Evolutionary conservation across 2,113 vertebrate genomes (phyloP).

Genomic region (Asarcornis scutulata): DNA sequence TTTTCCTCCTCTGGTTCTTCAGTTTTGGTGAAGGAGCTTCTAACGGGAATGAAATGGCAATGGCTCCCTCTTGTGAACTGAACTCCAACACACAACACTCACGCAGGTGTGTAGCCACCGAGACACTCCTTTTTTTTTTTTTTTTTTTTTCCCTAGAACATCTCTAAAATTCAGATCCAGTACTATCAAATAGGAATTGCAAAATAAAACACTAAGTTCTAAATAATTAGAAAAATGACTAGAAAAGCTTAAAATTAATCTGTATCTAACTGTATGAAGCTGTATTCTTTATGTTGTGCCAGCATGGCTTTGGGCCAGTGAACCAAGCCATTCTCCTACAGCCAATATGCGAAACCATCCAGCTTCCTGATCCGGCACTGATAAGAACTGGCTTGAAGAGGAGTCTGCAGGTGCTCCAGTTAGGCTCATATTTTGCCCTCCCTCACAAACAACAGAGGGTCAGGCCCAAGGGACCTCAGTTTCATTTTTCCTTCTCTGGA

Average conservation of each 20-base stretch:
- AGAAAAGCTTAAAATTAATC: background rate
- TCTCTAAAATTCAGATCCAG: background rate
- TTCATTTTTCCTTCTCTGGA: background rate
- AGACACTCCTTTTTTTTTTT: background rate
- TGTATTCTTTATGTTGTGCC: background rate
- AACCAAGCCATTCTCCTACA: background rate
- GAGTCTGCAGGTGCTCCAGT: background rate
- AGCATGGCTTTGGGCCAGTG: background rate
- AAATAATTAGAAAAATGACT: background rate
- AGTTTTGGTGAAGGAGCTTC: background rate
- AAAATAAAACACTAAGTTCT: background rate
- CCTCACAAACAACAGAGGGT: background rate
- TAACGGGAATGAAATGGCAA: background rate
- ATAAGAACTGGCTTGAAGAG: background rate
- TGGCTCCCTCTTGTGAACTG: background rate
- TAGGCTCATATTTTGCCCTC: background rate
- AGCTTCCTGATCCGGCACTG: fast-evolving
- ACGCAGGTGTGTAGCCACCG: fast-evolving
- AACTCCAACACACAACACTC: fast-evolving
- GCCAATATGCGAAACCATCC: background rate
- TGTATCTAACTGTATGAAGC: background rate
- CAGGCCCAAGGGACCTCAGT: background rate
- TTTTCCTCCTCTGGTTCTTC: no score
- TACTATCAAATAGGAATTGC: background rate
- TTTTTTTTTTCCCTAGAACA: background rate